Evolutionary conservation across 64 coral and sea anemone species (phyloP), one percentile per base, ranked within the genome.

Genomic region (Platygyra sinensis): DNA sequence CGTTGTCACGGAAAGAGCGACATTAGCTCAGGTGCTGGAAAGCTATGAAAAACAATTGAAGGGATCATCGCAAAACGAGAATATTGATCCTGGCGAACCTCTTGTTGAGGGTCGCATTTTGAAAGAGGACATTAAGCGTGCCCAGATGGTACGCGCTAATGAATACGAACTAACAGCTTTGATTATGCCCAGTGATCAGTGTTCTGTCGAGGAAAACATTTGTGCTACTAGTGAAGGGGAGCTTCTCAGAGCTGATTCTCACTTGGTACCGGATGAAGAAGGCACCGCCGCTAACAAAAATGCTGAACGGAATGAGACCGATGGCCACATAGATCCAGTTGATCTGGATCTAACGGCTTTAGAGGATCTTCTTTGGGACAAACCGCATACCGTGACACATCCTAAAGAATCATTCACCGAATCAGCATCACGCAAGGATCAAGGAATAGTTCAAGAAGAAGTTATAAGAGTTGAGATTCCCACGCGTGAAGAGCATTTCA

Each of bases 1-100:
- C 79, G 15, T 81, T 36, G 30, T 62, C 59, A 17, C 54, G 6
- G 79, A 62, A 57, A 81, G 79, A 32, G 57, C 27, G 8, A 89
- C 92, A 61, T 30, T 94, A 24, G 86, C 87, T 29, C 38, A 89
- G 30, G 71, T 89, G 30, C 57, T 94, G 25, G 57, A 78, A 80
- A 88, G 67, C 19, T 90, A 79, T 74, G 93, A 90, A 24, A 60
- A 33, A n/a, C 65, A 90, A 55, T 75, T 90, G 1, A 27, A 90
- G 67, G 39, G 28, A 30, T 36, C 62, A 31, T 60, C 24, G 46
- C 31, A 83, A 69, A 60, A 67, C 15, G 38, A 79, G 38, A 72
- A 72, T 52, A 9, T 1, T 28, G 72, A 52, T 73, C 6, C 72
- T 10, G 14, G 22, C 67, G 25, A 13, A 52, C 36, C 42, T 8